phyloP scores from a whole-genome alignment of 2,113 vertebrate genomes.

The Jaculus jaculus region DNA sequence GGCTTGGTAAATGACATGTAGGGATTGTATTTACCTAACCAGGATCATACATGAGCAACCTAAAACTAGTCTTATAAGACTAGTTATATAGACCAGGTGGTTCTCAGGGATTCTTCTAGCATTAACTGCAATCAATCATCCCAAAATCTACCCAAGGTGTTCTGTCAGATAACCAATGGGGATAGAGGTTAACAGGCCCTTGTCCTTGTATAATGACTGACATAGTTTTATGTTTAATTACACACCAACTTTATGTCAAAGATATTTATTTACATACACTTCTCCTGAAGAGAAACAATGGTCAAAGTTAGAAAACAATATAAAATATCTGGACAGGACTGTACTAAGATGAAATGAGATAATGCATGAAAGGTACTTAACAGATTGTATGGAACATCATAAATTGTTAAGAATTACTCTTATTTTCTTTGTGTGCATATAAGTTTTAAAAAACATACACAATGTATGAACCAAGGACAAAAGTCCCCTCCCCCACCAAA shows the following conservation, averaged over 20 bases:
- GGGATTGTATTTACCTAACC: not conserved
- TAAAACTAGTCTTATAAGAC: not conserved
- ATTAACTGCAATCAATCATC: not conserved
- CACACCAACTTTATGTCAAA: not conserved
- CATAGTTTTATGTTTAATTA: not conserved
- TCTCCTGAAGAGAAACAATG: not conserved
- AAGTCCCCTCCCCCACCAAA: constrained; percentile 9
- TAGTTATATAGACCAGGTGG: not conserved
- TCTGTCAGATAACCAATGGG: not conserved
- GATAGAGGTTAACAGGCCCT: not conserved
- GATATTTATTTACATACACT: not conserved
- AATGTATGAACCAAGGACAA: constrained; percentile 7
- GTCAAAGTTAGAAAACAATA: not conserved
- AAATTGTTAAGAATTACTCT: not conserved
- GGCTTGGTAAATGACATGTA: not conserved
- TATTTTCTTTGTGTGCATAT: not conserved
- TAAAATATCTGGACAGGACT: too few species aligned
- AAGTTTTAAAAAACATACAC: not conserved
- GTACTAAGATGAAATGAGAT: not conserved
- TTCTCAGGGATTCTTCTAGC: not conserved
- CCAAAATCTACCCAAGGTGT: not conserved
- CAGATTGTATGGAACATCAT: not conserved
- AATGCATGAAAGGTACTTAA: not conserved
- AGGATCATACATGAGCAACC: not conserved
- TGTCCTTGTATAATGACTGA: not conserved